A percentile compares a stretch with the other conserved stretches of the same genome.
These are phyloP conservation scores for Patella depressa DNA, from an alignment of 2,888 invertebrate genomes.

Conservation along the genomic window DNA sequence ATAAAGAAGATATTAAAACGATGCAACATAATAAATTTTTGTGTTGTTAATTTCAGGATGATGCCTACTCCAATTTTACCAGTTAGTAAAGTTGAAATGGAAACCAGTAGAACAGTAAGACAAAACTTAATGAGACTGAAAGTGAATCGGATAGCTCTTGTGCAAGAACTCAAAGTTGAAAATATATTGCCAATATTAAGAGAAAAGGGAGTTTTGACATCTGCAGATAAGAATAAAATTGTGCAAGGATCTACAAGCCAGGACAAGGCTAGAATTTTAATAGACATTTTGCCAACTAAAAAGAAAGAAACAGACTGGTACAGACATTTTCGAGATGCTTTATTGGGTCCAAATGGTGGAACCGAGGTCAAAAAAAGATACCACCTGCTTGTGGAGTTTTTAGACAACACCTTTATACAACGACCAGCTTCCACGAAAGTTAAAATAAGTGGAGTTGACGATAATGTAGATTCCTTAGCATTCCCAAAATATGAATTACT, in stretches of 20 bases:
- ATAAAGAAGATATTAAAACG: too few species aligned
- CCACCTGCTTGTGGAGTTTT: slow-evolving; percentile 60
- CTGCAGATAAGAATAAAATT: slow-evolving; percentile 52
- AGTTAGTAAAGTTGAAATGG: not conserved
- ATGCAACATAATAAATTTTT: too few species aligned
- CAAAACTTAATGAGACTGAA: slow-evolving; percentile 64
- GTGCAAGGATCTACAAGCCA: slow-evolving; percentile 52
- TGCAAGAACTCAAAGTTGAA: slow-evolving; percentile 63
- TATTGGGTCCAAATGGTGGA: slow-evolving; percentile 56
- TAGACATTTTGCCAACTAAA: slow-evolving; percentile 62
- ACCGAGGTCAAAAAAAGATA: slow-evolving; percentile 53
- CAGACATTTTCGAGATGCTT: slow-evolving; percentile 55
- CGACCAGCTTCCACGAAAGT: slow-evolving; percentile 55
- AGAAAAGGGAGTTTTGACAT: slow-evolving; percentile 49
- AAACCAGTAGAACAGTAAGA: slow-evolving; percentile 44
- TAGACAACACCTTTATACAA: slow-evolving; percentile 66
- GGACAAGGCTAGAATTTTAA: slow-evolving; percentile 58
- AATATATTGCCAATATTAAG: slow-evolving; percentile 53
- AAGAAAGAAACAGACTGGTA: slow-evolving; percentile 63
- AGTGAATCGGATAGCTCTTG: slow-evolving; percentile 63
- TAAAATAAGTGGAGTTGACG: slow-evolving; percentile 46
- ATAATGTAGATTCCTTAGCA: slow-evolving; percentile 26
- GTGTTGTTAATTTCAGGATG: too few species aligned
- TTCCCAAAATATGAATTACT: slow-evolving; percentile 57
- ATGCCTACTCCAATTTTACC: too few species aligned